Evolutionary conservation across 1,140 invertebrate genomes (phyloP), one percentile per base, ranked within the genome.

Genomic region (Bradysia coprophila): DNA sequence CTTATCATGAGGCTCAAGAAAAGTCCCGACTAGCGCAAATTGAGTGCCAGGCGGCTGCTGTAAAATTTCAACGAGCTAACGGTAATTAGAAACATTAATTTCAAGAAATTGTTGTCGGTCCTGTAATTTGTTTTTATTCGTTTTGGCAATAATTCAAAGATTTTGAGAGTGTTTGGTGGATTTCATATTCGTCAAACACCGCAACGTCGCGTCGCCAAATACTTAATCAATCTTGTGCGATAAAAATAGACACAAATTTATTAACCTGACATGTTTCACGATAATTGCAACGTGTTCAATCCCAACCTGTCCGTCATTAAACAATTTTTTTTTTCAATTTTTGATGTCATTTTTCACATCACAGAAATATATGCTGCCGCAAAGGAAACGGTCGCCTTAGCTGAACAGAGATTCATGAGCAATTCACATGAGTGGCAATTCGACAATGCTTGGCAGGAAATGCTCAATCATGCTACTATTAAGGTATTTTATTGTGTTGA

Each of bases 371-470:
- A 95, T 66, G 76, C 81, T 44, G 89, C 89, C n/a, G 91, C 92
- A 3, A 93, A 93, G 65, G 89, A 95, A 67, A 93, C 90, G 37
- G 88, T 96, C 45, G 78, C 82, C 6, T 58, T 93, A 45, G 90
- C 91, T 2, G 92, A 96, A 63, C 75, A 88, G 57, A 73, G 86
- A 33, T 86, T 88, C 59, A 66, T 88, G 48, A 80, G 75, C 52
- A 78, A 81, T 55, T 75, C 78, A 48, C 73, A 80, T 52, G 78
- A 83, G 56, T 82, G 79, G 73, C 74, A 84, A 57, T 86, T 77
- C 61, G 89, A 94, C 61, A 82, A 85, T 54, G 89, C 90, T 23
- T 96, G 91, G 91, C 92, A 96, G 65, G 92, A 96, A 70, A 94
- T 94, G 87, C 70, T 97, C 16, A 96, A 96, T 64, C 87, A 94